phyloP scores from a whole-genome alignment of 2,797 vertebrate genomes.

The Streptopelia turtur region DNA sequence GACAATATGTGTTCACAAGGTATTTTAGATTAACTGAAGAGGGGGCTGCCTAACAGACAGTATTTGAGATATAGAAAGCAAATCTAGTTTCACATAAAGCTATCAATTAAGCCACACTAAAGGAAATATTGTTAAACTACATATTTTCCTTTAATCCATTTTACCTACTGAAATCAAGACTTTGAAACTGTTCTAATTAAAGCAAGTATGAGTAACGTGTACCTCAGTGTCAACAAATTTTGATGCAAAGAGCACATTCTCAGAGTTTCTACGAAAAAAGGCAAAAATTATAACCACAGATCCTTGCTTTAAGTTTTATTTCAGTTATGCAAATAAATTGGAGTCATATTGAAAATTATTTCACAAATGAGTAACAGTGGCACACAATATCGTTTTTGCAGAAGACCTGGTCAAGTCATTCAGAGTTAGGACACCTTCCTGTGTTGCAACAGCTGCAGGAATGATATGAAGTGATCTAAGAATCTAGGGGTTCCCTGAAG shows the following conservation, averaged over 20 bases:
- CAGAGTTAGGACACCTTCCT: not conserved
- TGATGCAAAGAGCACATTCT: not conserved
- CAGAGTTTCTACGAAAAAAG: not conserved
- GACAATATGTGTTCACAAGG: not conserved
- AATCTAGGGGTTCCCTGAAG: conserved; percentile 8
- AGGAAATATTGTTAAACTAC: not conserved
- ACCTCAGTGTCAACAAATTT: not conserved
- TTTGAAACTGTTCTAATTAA: not conserved
- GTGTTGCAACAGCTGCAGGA: conserved; percentile 44
- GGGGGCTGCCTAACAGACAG: accelerated
- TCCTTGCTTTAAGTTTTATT: not conserved
- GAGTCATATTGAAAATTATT: not conserved
- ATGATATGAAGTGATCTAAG: not conserved
- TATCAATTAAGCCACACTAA: not conserved
- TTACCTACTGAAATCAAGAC: not conserved
- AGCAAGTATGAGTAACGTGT: not conserved
- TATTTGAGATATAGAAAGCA: not conserved
- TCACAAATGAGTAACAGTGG: not conserved
- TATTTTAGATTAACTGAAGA: not conserved
- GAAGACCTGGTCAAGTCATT: conserved; percentile 38
- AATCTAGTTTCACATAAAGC: not conserved
- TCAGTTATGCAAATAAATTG: not conserved
- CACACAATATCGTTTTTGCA: not conserved
- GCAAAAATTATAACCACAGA: not conserved
- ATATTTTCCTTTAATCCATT: not conserved